These are phyloP conservation scores for Hephaestus fuliginosus DNA, from an alignment of 2,797 vertebrate genomes.

Conservation along the genomic window DNA sequence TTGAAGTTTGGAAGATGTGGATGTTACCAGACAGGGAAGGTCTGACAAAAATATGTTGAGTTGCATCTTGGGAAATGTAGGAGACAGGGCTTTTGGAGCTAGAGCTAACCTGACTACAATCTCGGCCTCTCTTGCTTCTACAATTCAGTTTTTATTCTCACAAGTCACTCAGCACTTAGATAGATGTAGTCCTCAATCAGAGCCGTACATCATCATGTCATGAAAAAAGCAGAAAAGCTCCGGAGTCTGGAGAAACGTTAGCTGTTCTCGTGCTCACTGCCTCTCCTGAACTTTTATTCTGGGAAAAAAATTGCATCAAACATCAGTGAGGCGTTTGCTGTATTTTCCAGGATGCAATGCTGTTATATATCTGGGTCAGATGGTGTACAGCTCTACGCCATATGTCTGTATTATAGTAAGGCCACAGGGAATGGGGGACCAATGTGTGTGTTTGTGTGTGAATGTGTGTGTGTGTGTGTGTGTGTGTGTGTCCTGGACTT, in stretches of 20 bases:
- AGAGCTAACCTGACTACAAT: not conserved
- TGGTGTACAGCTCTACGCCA: slow-evolving; percentile 66
- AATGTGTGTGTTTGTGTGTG: slow-evolving; percentile 9
- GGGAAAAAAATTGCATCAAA: slow-evolving; percentile 15
- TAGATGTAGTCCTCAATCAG: not conserved
- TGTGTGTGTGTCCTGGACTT: slow-evolving; percentile 14
- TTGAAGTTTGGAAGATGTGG: not conserved
- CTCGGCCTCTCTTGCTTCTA: not conserved
- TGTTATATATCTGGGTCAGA: slow-evolving; percentile 77
- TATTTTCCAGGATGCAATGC: slow-evolving; percentile 65
- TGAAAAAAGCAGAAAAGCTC: not conserved
- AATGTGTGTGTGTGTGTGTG: slow-evolving; percentile 1
- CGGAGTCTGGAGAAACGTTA: not conserved
- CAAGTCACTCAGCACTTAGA: not conserved
- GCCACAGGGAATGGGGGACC: slow-evolving; percentile 55
- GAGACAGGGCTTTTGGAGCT: not conserved
- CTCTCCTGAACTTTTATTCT: not conserved
- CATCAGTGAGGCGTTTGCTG: slow-evolving; percentile 25
- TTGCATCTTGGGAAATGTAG: slow-evolving; percentile 19
- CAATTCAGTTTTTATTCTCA: not conserved
- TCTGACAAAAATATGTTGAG: not conserved
- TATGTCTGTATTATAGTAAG: slow-evolving; percentile 75
- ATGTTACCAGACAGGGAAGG: not conserved
- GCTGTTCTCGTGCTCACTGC: not conserved
- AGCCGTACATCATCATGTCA: not conserved